Percentiles rank a stretch among this genome's conserved stretches.
These are phyloP conservation scores for Anas georgica DNA, from an alignment of 2,797 vertebrate species.

Conservation along the genomic window DNA sequence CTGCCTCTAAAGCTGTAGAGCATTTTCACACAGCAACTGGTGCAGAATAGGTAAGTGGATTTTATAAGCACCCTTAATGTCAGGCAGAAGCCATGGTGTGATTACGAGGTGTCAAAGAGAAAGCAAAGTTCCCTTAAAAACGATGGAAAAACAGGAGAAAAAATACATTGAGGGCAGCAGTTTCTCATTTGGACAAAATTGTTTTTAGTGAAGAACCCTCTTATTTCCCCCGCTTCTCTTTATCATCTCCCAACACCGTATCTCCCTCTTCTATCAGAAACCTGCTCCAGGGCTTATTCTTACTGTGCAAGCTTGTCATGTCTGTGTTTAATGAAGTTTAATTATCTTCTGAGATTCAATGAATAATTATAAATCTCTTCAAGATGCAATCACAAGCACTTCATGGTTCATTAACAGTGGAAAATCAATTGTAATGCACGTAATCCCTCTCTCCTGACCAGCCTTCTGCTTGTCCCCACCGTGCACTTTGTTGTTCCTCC, in stretches of 20 bases:
- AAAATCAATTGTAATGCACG: slow-evolving; percentile 78
- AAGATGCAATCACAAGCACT: slow-evolving; percentile 81
- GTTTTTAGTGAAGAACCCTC: neutral
- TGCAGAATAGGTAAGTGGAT: neutral
- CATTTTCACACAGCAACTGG: neutral
- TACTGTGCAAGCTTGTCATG: slow-evolving; percentile 75
- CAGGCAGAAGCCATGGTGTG: neutral
- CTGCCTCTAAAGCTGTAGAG: neutral
- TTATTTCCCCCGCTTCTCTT: neutral
- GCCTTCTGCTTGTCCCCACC: slow-evolving; percentile 22
- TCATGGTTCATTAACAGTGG: slow-evolving; percentile 77
- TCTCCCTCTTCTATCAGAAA: slow-evolving; percentile 29
- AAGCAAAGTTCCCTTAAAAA: neutral
- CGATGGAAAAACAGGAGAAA: neutral
- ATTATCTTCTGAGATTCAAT: slow-evolving; percentile 81
- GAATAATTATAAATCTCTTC: slow-evolving; percentile 84
- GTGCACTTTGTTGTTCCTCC: neutral
- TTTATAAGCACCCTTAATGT: neutral
- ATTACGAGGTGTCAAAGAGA: neutral
- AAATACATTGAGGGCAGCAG: neutral
- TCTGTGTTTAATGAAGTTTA: slow-evolving; percentile 80
- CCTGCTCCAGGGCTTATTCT: slow-evolving; percentile 49
- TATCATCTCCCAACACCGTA: neutral
- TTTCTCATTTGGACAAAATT: neutral
- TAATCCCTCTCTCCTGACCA: slow-evolving; percentile 75